phyloP scores from a whole-genome alignment of 2,113 vertebrate genomes.

The Gavialis gangeticus region DNA sequence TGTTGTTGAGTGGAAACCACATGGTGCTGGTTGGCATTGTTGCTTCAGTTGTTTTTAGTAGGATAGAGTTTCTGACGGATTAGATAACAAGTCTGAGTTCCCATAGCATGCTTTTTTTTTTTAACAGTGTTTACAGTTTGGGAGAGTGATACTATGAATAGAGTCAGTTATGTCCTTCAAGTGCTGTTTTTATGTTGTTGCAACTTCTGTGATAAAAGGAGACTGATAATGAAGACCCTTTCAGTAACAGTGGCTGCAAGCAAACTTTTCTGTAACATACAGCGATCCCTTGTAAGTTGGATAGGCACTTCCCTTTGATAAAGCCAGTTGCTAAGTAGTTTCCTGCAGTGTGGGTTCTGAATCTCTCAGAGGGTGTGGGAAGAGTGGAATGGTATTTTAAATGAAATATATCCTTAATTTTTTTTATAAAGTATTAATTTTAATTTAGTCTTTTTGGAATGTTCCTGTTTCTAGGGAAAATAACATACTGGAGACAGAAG shows the following conservation, averaged over 20 bases:
- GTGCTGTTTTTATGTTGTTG: slow-evolving; percentile 40
- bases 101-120: slow-evolving; percentile 11
- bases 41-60: slow-evolving; percentile 15
- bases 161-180: slow-evolving; percentile 59
- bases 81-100: slow-evolving; percentile 35
- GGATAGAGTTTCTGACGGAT: slow-evolving; percentile 53
- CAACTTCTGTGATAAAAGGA: slow-evolving; percentile 23
- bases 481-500: slow-evolving; percentile 65
- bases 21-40: slow-evolving; percentile 14
- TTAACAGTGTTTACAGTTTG: slow-evolving; percentile 57
- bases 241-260: neutral
- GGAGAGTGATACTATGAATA: slow-evolving; percentile 35
- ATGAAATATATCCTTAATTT: slow-evolving; percentile 65
- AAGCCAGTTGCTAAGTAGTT: slow-evolving; percentile 57
- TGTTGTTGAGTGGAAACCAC: slow-evolving; percentile 2
- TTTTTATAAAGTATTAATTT: slow-evolving; percentile 33
- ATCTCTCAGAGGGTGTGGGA: slow-evolving; percentile 57
- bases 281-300: slow-evolving; percentile 21
- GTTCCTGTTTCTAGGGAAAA: slow-evolving; percentile 53
- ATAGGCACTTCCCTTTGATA: slow-evolving; percentile 37
- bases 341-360: slow-evolving; percentile 31
- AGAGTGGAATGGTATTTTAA: slow-evolving; percentile 55
- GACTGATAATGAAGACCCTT: slow-evolving; percentile 17
- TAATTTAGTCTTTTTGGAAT: slow-evolving; percentile 72
- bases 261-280: neutral